Base-by-base conservation (phyloP, 2,113 vertebrate genomes). In the Heterotis niloticus region DNA sequence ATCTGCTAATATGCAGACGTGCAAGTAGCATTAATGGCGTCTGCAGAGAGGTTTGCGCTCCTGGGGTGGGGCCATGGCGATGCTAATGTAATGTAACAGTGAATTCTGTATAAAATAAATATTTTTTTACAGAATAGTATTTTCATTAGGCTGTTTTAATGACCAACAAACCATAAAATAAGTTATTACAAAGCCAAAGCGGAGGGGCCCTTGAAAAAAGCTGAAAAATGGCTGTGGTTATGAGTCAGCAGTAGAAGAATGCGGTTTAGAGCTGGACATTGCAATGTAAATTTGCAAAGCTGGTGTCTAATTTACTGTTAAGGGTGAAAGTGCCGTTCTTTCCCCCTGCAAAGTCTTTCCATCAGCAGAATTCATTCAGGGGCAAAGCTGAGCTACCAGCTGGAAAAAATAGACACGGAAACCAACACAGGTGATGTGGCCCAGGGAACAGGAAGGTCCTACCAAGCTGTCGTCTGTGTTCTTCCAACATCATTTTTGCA, bases 21-120 rank as follows among this genome's bases (percentile, higher is more conserved):
- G 83, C 81, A 85, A 84, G 85, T 80, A 69, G 74, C 87, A 91
- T 91, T 87, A 91, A 92, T 91, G 82, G 87, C 83, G 79, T 85
- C 87, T 86, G 90, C 89, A 90, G 85, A 85, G 85, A 88, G 88
- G 79, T 81, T 84, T 82, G 78, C 85, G 7, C 34, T 4, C 2
- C 34, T 44, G 34, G 3, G 7, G 34, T 7, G 34, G 34, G 34
- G 7, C 34, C 34, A 7, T 4, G 34, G 34, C 7, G 26, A 11
- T 13, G 54, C 57, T 14, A 20, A 11, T 14, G 59, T 62, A 62
- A 62, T 14, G 59, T 2, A 62, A 11, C 59, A 62, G 23, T 71
- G 14, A 51, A 16, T 44, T 3, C n/a, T 69, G n/a, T n/a, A n/a
- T n/a, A n/a, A n/a, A n/a, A n/a, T 69, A 51, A n/a, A 23, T 51